A percentile compares a stretch with the other conserved stretches of the same genome.
phyloP scores from a whole-genome alignment of 1,140 invertebrate species.

The Meloidogyne hapla region DNA sequence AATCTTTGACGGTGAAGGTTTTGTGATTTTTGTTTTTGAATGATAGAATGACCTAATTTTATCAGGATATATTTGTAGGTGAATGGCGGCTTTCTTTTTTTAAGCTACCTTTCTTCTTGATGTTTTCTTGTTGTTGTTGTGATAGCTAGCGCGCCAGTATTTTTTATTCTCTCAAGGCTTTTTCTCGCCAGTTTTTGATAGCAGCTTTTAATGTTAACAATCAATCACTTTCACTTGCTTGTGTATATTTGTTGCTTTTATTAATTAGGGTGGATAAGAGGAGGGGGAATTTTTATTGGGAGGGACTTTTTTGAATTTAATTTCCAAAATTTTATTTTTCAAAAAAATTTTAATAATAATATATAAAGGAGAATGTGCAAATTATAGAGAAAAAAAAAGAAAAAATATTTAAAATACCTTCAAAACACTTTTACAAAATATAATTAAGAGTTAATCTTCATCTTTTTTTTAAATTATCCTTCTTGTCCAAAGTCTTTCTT shows the following conservation, averaged over 20 bases:
- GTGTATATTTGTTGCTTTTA: neutral
- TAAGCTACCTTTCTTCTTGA: too few relatives aligned
- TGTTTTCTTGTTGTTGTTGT: too few relatives aligned
- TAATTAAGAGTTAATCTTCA: neutral
- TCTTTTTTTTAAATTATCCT: slow-evolving; percentile 67
- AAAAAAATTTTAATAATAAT: too few relatives aligned
- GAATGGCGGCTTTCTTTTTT: neutral
- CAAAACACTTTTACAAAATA: neutral
- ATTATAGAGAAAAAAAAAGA: too few relatives aligned
- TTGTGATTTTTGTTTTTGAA: neutral
- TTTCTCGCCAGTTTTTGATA: too few relatives aligned
- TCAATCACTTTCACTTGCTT: neutral
- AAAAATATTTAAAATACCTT: neutral
- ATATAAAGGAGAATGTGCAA: too few relatives aligned
- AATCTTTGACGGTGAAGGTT: neutral
- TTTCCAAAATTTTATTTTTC: neutral
- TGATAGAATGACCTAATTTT: neutral
- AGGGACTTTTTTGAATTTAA: neutral
- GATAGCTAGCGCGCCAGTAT: too few relatives aligned
- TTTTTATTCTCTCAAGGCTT: too few relatives aligned
- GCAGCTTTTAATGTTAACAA: too few relatives aligned
- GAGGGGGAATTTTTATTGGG: neutral
- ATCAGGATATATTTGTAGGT: neutral
- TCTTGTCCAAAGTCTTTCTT: slow-evolving; percentile 98
- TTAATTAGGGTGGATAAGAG: neutral